phyloP scores from a whole-genome alignment of 2,113 vertebrate species.

The Delphinus delphis region DNA sequence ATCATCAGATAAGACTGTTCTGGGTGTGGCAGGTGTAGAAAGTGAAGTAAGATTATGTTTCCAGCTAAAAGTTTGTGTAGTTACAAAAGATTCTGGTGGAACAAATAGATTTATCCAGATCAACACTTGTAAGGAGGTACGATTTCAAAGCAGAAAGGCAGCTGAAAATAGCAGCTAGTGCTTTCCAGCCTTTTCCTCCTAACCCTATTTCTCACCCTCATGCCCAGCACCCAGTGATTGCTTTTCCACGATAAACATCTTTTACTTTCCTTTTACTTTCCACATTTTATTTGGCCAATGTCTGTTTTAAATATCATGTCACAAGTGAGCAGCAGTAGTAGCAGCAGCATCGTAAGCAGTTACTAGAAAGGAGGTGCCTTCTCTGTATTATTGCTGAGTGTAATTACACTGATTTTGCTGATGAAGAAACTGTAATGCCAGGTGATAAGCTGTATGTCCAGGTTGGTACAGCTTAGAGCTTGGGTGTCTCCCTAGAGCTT shows the following conservation, averaged over 20 bases:
- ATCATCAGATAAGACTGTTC: conserved; percentile 77
- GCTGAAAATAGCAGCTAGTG: not conserved
- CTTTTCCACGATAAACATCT: conserved; percentile 24
- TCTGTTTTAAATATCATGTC: not conserved
- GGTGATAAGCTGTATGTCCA: not conserved
- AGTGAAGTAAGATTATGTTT: conserved; percentile 57
- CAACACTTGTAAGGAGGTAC: not conserved
- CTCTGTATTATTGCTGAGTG: fast-evolving
- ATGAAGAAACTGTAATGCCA: not conserved
- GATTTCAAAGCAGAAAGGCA: not conserved
- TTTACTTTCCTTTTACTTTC: not conserved
- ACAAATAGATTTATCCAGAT: not conserved
- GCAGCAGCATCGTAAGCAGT: not conserved
- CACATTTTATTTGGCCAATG: not conserved
- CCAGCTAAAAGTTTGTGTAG: not conserved
- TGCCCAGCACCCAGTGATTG: not conserved
- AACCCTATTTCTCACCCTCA: not conserved
- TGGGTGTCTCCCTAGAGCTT: not conserved
- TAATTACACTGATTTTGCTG: not conserved
- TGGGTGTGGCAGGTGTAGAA: conserved; percentile 66
- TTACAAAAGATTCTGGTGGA: not conserved
- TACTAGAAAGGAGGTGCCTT: not conserved
- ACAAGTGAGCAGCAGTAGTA: not conserved
- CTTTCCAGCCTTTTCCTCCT: not conserved
- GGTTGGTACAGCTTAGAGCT: not conserved